phyloP scores from a whole-genome alignment of 2,113 vertebrate species.

The Okapia johnstoni region DNA sequence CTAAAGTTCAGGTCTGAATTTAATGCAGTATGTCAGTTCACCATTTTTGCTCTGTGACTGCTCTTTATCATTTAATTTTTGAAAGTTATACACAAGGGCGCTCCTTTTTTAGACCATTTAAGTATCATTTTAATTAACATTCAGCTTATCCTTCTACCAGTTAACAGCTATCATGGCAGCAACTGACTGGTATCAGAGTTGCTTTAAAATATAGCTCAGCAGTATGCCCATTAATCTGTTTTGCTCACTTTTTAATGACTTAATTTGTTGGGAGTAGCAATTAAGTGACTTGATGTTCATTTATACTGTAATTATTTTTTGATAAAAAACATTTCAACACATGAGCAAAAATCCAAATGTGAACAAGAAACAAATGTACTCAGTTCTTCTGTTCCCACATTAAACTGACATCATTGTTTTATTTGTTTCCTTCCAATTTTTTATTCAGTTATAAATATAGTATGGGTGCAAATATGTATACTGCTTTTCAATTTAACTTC shows the following conservation, averaged over 20 bases:
- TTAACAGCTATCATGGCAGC: background rate
- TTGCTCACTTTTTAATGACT: background rate
- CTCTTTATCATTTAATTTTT: slow-evolving; percentile 32
- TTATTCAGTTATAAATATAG: background rate
- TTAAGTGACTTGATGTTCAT: background rate
- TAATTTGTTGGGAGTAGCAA: background rate
- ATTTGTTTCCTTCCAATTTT: background rate
- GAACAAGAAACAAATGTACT: background rate
- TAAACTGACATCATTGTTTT: background rate
- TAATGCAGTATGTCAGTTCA: background rate
- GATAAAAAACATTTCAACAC: background rate
- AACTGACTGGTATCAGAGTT: background rate
- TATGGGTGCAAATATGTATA: background rate
- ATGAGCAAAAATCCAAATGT: background rate
- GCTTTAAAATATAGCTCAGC: background rate
- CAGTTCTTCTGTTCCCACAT: background rate
- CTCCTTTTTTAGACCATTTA: background rate
- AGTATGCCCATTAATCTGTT: background rate
- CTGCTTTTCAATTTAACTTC: background rate
- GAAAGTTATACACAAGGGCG: background rate
- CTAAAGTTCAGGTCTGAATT: slow-evolving; percentile 33
- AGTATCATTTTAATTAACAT: background rate
- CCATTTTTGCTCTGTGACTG: background rate
- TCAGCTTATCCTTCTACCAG: background rate
- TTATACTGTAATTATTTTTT: background rate